Conservation (phyloP, 2,113 vertebrate species). For the Sinocyclocheilus anshuiensis region DNA sequence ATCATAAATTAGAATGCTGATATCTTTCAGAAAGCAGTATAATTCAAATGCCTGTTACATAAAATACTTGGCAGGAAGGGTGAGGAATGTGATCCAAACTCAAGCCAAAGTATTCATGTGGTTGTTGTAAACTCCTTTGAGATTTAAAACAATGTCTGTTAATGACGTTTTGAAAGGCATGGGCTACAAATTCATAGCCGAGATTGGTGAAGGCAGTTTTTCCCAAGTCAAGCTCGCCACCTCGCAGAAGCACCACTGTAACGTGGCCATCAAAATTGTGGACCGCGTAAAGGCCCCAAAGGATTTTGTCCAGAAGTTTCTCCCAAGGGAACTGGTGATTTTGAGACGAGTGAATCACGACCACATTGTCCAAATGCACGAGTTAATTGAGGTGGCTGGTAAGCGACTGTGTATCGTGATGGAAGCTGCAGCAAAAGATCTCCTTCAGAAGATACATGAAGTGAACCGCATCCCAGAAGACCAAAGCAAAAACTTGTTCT, state of each 20-base stretch:
- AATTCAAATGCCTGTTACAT: background rate
- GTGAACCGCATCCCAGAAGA: slow-evolving; percentile 37
- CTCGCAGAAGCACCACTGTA: slow-evolving; percentile 74
- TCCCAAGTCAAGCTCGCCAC: slow-evolving; percentile 71
- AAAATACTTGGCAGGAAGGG: background rate
- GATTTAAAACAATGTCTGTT: background rate
- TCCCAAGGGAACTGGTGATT: slow-evolving; percentile 77
- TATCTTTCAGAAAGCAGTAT: background rate
- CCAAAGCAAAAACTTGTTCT: slow-evolving; percentile 72
- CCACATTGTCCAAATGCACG: slow-evolving; percentile 74
- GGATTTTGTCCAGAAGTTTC: slow-evolving; percentile 74
- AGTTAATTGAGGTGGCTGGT: slow-evolving; percentile 76
- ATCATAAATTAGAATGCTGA: background rate
- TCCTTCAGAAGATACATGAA: slow-evolving; percentile 69
- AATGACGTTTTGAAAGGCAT: slow-evolving; percentile 61
- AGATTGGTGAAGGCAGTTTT: slow-evolving; percentile 62
- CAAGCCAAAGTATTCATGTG: background rate
- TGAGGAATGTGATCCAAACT: background rate
- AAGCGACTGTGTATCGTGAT: slow-evolving; percentile 75
- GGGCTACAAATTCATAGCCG: slow-evolving; percentile 61
- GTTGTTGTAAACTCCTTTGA: background rate
- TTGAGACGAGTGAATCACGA: slow-evolving; percentile 66
- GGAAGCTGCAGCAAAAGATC: slow-evolving; percentile 76
- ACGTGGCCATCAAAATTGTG: slow-evolving; percentile 68
- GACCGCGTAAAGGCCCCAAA: slow-evolving; percentile 68